Evolutionary conservation across 53 echinoderm and acorn worm species (phyloP).

Genomic region (Echinometra lucunter): DNA sequence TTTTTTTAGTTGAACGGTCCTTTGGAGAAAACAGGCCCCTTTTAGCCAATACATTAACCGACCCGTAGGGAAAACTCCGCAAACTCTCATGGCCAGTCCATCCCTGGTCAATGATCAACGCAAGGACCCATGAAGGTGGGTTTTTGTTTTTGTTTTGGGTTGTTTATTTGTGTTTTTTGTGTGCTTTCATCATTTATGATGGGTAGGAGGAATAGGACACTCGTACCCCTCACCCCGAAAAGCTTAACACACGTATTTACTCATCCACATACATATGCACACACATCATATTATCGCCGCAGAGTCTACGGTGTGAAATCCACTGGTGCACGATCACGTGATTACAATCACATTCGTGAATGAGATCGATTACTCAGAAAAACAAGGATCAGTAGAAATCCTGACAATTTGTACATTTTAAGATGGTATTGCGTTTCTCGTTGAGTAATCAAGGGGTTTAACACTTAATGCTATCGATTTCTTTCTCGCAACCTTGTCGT

Average conservation of each 20-base stretch:
- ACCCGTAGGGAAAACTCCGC: neutral
- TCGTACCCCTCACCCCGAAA: neutral
- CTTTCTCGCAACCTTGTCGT: neutral
- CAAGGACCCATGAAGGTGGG: neutral
- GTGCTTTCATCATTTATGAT: neutral
- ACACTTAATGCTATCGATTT: constrained; percentile 6
- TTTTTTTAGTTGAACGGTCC: too few relatives aligned
- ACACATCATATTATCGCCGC: neutral
- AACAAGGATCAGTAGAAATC: neutral
- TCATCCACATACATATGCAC: neutral
- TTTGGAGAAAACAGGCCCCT: too few relatives aligned
- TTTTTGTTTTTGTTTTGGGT: too few relatives aligned
- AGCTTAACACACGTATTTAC: neutral
- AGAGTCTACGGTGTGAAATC: neutral
- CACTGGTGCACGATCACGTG: neutral
- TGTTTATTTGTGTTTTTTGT: too few relatives aligned
- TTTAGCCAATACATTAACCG: too few relatives aligned
- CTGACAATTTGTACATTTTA: neutral
- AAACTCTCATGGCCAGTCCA: neutral
- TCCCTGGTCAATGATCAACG: neutral
- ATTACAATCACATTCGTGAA: neutral
- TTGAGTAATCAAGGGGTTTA: constrained; percentile 3
- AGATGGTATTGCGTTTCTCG: neutral
- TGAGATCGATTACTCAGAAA: neutral
- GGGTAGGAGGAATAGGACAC: neutral